Evolutionary conservation across 2,888 invertebrate genomes (phyloP).

Genomic region (Callimorpha dominula): DNA sequence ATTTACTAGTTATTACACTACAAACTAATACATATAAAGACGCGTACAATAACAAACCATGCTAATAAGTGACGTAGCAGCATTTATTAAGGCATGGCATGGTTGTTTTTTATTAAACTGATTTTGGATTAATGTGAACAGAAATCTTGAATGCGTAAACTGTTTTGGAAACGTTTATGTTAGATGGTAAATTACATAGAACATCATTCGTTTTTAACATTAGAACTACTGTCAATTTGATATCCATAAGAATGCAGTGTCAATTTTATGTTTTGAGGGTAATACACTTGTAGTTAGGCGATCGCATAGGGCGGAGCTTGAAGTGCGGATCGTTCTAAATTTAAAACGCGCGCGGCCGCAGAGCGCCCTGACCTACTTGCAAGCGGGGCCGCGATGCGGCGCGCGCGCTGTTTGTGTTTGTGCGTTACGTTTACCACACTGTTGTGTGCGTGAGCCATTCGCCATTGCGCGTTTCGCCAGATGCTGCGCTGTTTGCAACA

Average conservation of each 20-base stretch:
- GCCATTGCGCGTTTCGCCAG: conserved; percentile 84
- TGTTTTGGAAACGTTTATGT: background rate
- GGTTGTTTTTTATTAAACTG: background rate
- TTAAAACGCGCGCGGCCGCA: conserved; percentile 86
- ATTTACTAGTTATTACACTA: background rate
- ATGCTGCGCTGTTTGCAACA: conserved; percentile 82
- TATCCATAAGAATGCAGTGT: conserved; percentile 47
- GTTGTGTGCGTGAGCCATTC: conserved; percentile 79
- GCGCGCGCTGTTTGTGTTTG: conserved; percentile 77
- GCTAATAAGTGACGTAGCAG: background rate
- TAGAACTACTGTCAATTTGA: background rate
- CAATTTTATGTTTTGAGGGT: conserved; percentile 65
- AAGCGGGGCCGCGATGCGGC: conserved; percentile 86
- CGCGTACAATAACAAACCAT: background rate
- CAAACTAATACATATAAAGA: background rate
- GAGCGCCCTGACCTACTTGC: conserved; percentile 86
- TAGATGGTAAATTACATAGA: background rate
- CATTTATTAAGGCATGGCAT: background rate
- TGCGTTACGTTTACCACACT: conserved; percentile 65
- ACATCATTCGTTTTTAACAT: background rate
- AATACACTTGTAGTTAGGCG: conserved; percentile 73
- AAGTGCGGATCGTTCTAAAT: conserved; percentile 86
- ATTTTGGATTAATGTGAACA: background rate
- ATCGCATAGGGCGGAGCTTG: conserved; percentile 81
- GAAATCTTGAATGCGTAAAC: background rate